phyloP scores from a whole-genome alignment of 2,888 invertebrate species.

The Bembecia ichneumoniformis region DNA sequence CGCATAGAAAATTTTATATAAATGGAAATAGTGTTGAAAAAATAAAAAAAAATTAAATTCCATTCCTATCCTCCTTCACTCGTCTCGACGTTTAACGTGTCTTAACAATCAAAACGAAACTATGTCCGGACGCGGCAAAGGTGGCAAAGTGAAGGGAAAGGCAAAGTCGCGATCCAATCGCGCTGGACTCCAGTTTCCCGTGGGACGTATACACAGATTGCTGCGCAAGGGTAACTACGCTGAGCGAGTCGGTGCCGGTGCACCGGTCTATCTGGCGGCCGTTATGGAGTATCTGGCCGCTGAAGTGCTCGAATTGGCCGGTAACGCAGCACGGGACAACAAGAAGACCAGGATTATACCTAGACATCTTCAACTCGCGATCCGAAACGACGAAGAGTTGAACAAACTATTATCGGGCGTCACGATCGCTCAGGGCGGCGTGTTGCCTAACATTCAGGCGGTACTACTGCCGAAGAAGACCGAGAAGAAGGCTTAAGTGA shows the following conservation, averaged over 20 bases:
- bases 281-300: slow-evolving; percentile 73
- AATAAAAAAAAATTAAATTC: background rate
- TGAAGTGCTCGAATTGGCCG: slow-evolving; percentile 78
- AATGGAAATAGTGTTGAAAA: background rate
- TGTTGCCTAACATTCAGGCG: no score
- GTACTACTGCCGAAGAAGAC: slow-evolving; percentile 79
- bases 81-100: background rate
- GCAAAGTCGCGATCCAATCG: slow-evolving; percentile 65
- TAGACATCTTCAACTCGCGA: slow-evolving; percentile 83
- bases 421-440: no score
- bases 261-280: slow-evolving; percentile 49
- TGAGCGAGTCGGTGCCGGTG: slow-evolving; percentile 69
- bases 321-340: slow-evolving; percentile 78
- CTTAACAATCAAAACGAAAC: background rate
- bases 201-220: slow-evolving; percentile 73
- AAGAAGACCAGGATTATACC: slow-evolving; percentile 82
- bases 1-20: background rate
- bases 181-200: slow-evolving; percentile 74
- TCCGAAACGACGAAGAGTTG: slow-evolving; percentile 30
- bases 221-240: slow-evolving; percentile 76
- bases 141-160: slow-evolving; percentile 55
- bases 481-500: slow-evolving; percentile 9
- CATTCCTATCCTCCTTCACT: background rate
- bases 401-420: no score
- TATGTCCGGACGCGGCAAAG: slow-evolving; percentile 20